These are phyloP conservation scores for Cyclophora punctaria DNA, from an alignment of 2,888 invertebrate species.

Conservation along the genomic window DNA sequence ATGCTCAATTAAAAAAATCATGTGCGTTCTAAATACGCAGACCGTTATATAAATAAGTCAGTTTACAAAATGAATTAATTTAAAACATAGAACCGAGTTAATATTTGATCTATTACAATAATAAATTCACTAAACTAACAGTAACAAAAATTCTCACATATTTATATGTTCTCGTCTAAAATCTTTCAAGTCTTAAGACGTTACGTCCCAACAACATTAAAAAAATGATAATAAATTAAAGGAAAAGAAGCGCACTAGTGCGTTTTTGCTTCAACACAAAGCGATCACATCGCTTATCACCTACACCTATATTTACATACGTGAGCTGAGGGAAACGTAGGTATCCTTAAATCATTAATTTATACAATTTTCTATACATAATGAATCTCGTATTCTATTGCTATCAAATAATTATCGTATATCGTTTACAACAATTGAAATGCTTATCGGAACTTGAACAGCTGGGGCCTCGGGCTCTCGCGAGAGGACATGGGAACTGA, in stretches of 20 bases:
- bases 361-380: conserved; percentile 52
- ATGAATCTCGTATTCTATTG: conserved; percentile 37
- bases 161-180: conserved; percentile 25
- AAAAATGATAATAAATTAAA: conserved; percentile 39
- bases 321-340: conserved; percentile 44
- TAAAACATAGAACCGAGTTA: conserved; percentile 12
- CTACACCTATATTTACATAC: conserved; percentile 58
- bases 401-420: conserved; percentile 36
- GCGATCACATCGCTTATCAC: conserved; percentile 46
- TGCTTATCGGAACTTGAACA: conserved; percentile 29
- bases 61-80: conserved; percentile 7
- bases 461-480: conserved; percentile 24
- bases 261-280: conserved; percentile 24
- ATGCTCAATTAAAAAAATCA: no score
- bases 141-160: conserved; percentile 31
- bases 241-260: conserved; percentile 37
- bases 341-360: conserved; percentile 28
- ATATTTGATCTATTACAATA: conserved; percentile 30
- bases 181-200: conserved; percentile 41
- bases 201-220: conserved; percentile 42
- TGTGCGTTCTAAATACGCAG: conserved; percentile 10
- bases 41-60: conserved; percentile 7
- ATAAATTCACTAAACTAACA: conserved; percentile 46
- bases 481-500: no score
- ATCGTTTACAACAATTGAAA: conserved; percentile 35